Evolutionary conservation across 2,888 invertebrate genomes (phyloP).

Genomic region (Spilosoma lubricipeda): DNA sequence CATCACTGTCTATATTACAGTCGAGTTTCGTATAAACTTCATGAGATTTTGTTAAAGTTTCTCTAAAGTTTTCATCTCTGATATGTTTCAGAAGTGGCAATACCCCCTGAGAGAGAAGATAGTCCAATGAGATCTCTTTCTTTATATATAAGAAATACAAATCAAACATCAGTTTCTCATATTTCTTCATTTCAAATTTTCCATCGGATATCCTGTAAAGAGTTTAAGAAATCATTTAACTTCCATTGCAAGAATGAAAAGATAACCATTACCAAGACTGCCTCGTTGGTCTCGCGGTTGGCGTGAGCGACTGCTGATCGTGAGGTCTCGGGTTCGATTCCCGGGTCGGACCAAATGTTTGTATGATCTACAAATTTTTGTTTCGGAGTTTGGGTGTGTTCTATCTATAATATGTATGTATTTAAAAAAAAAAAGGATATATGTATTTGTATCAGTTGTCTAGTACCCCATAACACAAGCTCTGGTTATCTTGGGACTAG

Average conservation of each 20-base stretch:
- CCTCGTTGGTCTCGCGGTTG: too few relatives aligned
- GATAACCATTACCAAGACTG: too few relatives aligned
- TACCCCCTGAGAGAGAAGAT: slow-evolving; percentile 23
- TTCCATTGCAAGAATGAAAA: background rate
- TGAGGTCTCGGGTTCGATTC: too few relatives aligned
- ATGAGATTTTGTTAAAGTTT: slow-evolving; percentile 57
- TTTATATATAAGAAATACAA: slow-evolving; percentile 53
- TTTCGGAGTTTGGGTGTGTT: too few relatives aligned
- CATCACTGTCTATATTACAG: slow-evolving; percentile 37
- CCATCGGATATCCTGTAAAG: slow-evolving; percentile 67
- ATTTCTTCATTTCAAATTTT: slow-evolving; percentile 71
- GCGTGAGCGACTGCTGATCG: too few relatives aligned
- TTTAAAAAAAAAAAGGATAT: too few relatives aligned
- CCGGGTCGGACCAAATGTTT: too few relatives aligned
- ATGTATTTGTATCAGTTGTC: too few relatives aligned
- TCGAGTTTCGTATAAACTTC: slow-evolving; percentile 55
- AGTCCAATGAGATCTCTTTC: slow-evolving; percentile 21
- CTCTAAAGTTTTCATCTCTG: slow-evolving; percentile 55
- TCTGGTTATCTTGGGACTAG: too few relatives aligned
- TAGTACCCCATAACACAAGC: too few relatives aligned
- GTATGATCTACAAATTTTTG: too few relatives aligned
- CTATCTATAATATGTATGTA: too few relatives aligned
- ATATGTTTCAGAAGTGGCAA: slow-evolving; percentile 45
- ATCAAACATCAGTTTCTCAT: slow-evolving; percentile 62
- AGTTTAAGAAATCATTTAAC: background rate